These are phyloP conservation scores for Choloepus didactylus DNA, from an alignment of 2,797 vertebrate species.

Conservation along the genomic window DNA sequence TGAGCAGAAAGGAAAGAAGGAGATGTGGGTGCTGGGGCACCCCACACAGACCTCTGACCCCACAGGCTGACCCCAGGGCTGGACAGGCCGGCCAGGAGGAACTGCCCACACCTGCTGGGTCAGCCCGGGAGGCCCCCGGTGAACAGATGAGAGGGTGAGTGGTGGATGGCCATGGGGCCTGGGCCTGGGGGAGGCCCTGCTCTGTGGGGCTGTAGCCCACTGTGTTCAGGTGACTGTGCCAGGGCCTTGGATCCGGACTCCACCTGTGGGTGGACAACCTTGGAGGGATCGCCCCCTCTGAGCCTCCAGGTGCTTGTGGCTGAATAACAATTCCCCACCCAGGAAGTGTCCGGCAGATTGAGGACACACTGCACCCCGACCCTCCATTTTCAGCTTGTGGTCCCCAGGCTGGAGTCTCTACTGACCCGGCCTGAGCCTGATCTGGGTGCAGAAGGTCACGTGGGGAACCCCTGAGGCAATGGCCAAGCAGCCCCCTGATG, in stretches of 20 bases:
- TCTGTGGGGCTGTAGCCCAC: background rate
- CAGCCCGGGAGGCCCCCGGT: background rate
- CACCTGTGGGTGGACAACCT: fast-evolving
- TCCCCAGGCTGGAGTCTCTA: background rate
- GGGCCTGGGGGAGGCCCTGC: too few relatives aligned
- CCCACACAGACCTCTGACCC: too few relatives aligned
- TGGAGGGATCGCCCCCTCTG: background rate
- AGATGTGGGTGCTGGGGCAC: background rate
- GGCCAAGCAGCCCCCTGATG: background rate
- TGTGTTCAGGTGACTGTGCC: background rate
- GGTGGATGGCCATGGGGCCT: too few relatives aligned
- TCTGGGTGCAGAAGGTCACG: fast-evolving
- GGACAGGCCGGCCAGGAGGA: background rate
- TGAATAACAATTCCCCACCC: fast-evolving
- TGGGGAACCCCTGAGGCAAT: fast-evolving
- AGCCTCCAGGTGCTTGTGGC: background rate
- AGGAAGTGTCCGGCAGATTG: fast-evolving
- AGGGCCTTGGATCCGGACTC: background rate
- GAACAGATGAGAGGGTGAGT: too few relatives aligned
- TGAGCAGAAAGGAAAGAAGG: too few relatives aligned
- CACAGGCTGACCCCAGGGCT: too few relatives aligned
- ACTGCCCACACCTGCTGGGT: background rate
- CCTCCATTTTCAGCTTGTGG: fast-evolving
- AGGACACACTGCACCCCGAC: background rate
- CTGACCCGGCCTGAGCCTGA: fast-evolving